Conservation (phyloP, 92 coral and sea anemone genomes). For the Phenganax subtilis region DNA sequence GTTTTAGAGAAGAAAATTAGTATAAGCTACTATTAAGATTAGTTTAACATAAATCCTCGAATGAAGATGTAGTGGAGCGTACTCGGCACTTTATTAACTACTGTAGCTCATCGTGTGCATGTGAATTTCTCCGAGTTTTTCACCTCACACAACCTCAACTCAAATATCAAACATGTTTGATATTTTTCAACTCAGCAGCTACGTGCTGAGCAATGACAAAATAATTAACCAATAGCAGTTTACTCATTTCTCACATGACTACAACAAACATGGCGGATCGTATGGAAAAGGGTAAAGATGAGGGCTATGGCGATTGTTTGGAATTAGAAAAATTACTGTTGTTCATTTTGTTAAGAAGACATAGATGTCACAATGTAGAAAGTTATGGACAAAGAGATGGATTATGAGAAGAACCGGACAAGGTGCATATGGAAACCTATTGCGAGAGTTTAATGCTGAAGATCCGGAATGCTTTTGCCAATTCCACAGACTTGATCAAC, state of each 20-base stretch:
- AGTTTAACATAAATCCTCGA: not conserved
- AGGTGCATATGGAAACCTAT: conserved; percentile 3
- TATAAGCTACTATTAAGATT: too few relatives aligned
- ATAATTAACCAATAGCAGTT: not conserved
- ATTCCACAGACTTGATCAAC: not conserved
- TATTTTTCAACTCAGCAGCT: not conserved
- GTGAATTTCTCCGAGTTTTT: too few relatives aligned
- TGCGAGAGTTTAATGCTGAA: conserved; percentile 3
- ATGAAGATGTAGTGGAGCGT: too few relatives aligned
- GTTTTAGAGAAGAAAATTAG: too few relatives aligned
- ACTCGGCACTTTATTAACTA: too few relatives aligned
- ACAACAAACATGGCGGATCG: not conserved
- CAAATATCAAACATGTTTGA: not conserved
- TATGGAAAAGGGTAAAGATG: not conserved
- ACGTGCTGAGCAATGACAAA: not conserved
- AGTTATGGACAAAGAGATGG: not conserved
- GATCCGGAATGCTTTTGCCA: conserved; percentile 11
- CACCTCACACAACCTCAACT: too few relatives aligned
- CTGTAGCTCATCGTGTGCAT: too few relatives aligned
- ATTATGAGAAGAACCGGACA: conserved; percentile 1
- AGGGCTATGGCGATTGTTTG: not conserved
- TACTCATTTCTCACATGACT: not conserved
- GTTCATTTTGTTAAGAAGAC: conserved; percentile 5
- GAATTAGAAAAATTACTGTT: not conserved
- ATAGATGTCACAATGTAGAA: conserved; percentile 6